Evolutionary conservation across 30 jellyfish, hydroid and myxozoan genomes (phyloP).

Genomic region (Catostylus mosaicus): DNA sequence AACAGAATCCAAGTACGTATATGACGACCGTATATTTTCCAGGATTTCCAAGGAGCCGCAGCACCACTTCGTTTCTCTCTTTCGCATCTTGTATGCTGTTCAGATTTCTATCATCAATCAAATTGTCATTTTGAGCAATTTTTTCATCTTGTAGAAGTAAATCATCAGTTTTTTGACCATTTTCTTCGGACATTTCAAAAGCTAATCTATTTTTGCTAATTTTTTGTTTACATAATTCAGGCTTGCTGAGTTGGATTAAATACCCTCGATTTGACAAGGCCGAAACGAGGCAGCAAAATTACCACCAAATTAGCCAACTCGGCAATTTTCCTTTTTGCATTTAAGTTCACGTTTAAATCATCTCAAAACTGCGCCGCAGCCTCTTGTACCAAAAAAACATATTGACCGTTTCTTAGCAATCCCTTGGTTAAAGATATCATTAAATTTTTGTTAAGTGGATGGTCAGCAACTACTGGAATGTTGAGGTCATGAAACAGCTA

Average conservation of each 20-base stretch:
- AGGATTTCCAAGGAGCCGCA: constrained; percentile 58
- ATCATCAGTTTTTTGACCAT: background rate
- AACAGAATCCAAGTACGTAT: constrained; percentile 16
- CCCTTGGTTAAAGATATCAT: no score
- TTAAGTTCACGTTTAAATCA: no score
- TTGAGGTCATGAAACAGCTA: no score
- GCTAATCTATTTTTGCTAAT: background rate
- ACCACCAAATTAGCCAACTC: no score
- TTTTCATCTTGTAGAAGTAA: background rate
- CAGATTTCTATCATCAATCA: background rate
- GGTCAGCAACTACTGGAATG: no score
- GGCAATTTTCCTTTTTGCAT: no score
- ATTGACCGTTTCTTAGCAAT: no score
- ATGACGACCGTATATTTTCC: constrained; percentile 43
- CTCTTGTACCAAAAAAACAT: no score
- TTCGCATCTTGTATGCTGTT: background rate
- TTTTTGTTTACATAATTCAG: background rate
- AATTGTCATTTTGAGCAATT: background rate
- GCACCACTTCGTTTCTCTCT: constrained; percentile 13
- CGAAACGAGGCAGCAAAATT: no score
- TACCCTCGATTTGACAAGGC: background rate
- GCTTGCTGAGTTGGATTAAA: background rate
- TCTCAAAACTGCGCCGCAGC: no score
- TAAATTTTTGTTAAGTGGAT: no score
- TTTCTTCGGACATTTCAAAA: background rate